A percentile compares a stretch with the other conserved stretches of the same genome.
These are phyloP conservation scores for Steinernema hermaphroditum DNA, from an alignment of 2,888 invertebrate species.

Conservation along the genomic window DNA sequence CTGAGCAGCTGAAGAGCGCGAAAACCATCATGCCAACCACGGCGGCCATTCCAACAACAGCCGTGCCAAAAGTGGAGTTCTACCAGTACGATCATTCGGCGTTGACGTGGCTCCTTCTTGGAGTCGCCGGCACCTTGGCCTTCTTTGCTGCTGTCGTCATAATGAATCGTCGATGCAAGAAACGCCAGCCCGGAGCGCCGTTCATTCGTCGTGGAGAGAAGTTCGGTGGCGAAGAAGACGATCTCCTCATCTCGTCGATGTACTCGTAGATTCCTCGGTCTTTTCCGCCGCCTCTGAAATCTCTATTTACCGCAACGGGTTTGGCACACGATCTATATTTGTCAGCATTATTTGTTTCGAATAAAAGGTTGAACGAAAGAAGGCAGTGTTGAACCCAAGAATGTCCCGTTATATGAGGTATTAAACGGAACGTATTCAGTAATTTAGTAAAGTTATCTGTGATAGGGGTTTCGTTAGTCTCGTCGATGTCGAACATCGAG, in stretches of 20 bases:
- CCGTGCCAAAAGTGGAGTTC: background rate
- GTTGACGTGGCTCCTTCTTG: background rate
- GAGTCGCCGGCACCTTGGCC: background rate
- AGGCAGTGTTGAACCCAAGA: too few species aligned
- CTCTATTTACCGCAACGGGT: too few species aligned
- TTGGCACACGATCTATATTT: too few species aligned
- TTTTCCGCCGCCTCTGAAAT: too few species aligned
- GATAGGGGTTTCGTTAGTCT: too few species aligned
- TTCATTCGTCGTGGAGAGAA: slow-evolving; percentile 13
- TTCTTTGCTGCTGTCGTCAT: background rate
- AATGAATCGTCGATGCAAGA: background rate
- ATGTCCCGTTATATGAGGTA: too few species aligned
- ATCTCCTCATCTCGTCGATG: slow-evolving; percentile 18
- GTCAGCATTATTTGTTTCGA: too few species aligned
- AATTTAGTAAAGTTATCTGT: too few species aligned
- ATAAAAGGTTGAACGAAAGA: too few species aligned
- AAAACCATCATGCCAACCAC: background rate
- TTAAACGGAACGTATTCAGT: too few species aligned
- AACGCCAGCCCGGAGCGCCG: background rate
- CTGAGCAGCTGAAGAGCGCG: background rate
- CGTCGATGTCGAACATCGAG: too few species aligned
- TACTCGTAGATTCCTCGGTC: background rate
- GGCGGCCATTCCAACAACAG: background rate
- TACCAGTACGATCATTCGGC: background rate
- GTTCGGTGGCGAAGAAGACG: slow-evolving; percentile 18